Evolutionary conservation across 1,140 invertebrate genomes (phyloP), one percentile per base, ranked within the genome.

Genomic region (Leptinotarsa lineolata): DNA sequence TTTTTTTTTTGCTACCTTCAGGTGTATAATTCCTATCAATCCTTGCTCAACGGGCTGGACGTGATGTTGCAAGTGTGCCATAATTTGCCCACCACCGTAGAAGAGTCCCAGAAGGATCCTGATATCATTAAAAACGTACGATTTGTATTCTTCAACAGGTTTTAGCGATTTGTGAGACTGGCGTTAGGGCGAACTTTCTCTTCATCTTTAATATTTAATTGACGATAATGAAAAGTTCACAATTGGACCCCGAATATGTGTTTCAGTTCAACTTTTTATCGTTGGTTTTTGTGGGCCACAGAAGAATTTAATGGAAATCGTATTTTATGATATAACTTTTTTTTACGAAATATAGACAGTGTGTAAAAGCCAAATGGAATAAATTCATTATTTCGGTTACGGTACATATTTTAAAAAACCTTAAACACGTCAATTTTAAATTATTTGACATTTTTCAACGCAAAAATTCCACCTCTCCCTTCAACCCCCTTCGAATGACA

Each of bases 11-110:
- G 30, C 30, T 8, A 39, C 30, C 30, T 39, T 68, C 86, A 91
- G 90, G 90, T 91, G 73, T 91, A 91, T 86, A 90, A 91, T 85
- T 87, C 90, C 66, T 91, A 91, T 83, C 90, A 91, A 85, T 86
- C 89, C 70, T 85, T 91, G 77, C 87, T 91, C 83, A 91, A 90
- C 80, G 90, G 90, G 75, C 85, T 91, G 79, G 90, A 90, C 83
- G 86, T 88, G 78, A 90, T 91, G 87, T 86, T 91, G 77, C 90
- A 91, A 88, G 88, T 90, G 82, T 91, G 90, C 85, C 88, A 91
- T 85, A 89, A 88, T 81, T 85, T 86, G 74, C 85, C 87, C 39
- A 78, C 77, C 67, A 74, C 82, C 75, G 68, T 83, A 76, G 79
- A 82, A 74, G 76, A 79, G 70, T 63, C 78, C 73, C 77, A 85